phyloP scores from a whole-genome alignment of 2,888 invertebrate species.

The Lycocerus yunnanus region DNA sequence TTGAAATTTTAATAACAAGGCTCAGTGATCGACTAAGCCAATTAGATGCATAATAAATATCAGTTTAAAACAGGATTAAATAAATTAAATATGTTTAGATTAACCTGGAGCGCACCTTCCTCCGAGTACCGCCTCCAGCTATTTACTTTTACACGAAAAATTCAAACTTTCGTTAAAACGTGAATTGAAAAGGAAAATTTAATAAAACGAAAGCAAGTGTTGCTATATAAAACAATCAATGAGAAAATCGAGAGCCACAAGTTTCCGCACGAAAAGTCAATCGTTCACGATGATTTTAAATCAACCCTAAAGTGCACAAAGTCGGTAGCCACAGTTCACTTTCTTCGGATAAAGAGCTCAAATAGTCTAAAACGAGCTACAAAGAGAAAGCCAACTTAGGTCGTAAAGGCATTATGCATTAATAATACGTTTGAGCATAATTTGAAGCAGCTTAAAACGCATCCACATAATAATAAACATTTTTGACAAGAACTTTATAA shows the following conservation, averaged over 20 bases:
- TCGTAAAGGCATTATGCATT: constrained; percentile 13
- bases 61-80: neutral
- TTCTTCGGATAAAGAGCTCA: constrained; percentile 25
- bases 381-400: constrained; percentile 21
- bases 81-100: neutral
- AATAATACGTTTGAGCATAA: constrained; percentile 15
- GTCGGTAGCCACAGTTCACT: constrained; percentile 21
- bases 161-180: neutral
- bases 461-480: neutral
- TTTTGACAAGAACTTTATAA: neutral
- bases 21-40: too few relatives aligned
- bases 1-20: too few relatives aligned
- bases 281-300: constrained; percentile 25
- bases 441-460: constrained; percentile 1
- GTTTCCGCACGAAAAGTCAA: constrained; percentile 16
- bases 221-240: neutral
- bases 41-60: too few relatives aligned
- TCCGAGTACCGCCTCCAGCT: neutral
- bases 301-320: constrained; percentile 27
- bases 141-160: neutral
- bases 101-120: neutral
- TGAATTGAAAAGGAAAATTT: neutral
- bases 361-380: constrained; percentile 17
- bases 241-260: constrained; percentile 10
- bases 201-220: neutral